Base-by-base conservation (phyloP, 2,113 vertebrate genomes). In the Pristiophorus japonicus region DNA sequence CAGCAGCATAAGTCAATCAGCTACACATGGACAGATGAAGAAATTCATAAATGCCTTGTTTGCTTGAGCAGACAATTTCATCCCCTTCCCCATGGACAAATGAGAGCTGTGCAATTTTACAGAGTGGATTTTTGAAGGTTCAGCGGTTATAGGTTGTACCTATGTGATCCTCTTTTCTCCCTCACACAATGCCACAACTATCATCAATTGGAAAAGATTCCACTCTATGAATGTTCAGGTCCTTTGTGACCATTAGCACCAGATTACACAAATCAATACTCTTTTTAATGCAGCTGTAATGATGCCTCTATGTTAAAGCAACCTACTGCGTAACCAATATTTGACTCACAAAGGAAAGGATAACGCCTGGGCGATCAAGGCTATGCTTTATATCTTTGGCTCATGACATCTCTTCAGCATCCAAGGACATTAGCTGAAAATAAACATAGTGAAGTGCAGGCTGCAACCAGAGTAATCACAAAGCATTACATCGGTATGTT, bases 221-320 rank as follows among this genome's bases (percentile, higher is more conserved):
- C 27, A 59, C 27, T 88, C 85, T 55, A 55, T 55, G 85, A 88
- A 34, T 55, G 51, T 59, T 62, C 51, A 90, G 27, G 27, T 59
- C 87, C 51, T 62, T 55, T 30, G 87, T 90, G 87, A 90, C 51
- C 27, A 90, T 90, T 90, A 90, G 87, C 87, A 90, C 51, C 27
- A 59, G 51, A 90, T 90, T 90, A 59, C 27, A 34, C 51, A 90
- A 59, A 88, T 88, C 85, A 88, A 88, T 88, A 88, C 85, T 55
- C 45, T 30, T 30, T 55, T 88, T 88, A 27, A 88, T 30, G 85
- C 47, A 88, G 85, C 45, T 42, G 24, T 51, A 88, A 88, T 81
- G 38, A 42, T 81, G 78, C 38, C 16, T 81, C 24, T 90, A 90
- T 90, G 34, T 90, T 59, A 14, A 16, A 90, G 10, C 3, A 59